A percentile compares a stretch with the other conserved stretches of the same genome.
Evolutionary conservation across 2,888 invertebrate genomes (phyloP).

Genomic region (Anagyrus pseudococci): DNA sequence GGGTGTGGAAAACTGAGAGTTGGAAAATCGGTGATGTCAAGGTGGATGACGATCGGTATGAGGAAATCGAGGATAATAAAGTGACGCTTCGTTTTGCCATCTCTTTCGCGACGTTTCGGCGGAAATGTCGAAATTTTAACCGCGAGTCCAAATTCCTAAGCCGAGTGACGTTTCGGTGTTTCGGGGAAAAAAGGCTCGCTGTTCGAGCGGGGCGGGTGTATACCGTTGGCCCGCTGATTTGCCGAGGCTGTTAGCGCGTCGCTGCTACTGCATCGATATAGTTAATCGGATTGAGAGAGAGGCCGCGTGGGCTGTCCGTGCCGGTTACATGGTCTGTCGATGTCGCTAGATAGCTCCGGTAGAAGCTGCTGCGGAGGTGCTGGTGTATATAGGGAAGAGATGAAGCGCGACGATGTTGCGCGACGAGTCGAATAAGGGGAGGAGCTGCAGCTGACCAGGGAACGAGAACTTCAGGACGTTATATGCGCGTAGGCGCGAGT

Average conservation of each 20-base stretch:
- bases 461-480: constrained; percentile 23
- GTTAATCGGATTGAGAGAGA: background rate
- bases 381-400: too few species aligned
- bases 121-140: too few species aligned
- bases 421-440: background rate
- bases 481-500: too few species aligned
- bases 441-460: background rate
- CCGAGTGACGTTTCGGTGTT: constrained; percentile 38
- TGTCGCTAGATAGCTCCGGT: too few species aligned
- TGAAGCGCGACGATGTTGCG: too few species aligned
- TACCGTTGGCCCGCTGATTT: too few species aligned
- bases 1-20: background rate
- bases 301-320: background rate
- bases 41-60: too few species aligned
- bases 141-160: background rate
- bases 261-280: background rate
- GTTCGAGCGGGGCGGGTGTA: too few species aligned
- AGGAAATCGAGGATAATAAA: too few species aligned
- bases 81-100: too few species aligned
- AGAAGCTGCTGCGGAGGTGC: too few species aligned
- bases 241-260: background rate
- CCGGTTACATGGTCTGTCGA: too few species aligned
- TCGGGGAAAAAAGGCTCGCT: constrained; percentile 30
- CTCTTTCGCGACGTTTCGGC: background rate
- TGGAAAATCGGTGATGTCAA: background rate